Percentiles rank a stretch among this genome's conserved stretches.
Conservation (phyloP, 2,888 invertebrate species). For the Deroplatys truncata region DNA sequence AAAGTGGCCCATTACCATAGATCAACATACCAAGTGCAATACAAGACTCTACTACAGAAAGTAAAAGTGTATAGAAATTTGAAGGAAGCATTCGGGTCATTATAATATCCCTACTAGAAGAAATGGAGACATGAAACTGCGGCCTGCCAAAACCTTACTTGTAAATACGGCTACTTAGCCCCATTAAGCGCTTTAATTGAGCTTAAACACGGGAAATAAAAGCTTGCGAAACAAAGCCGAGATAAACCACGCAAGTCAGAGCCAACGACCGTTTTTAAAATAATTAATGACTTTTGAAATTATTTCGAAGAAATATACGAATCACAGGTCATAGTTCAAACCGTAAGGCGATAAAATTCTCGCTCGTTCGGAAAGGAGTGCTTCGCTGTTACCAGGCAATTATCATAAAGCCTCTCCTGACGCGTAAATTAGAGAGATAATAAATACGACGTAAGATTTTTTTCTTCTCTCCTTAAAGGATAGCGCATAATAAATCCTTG, state of each 20-base stretch:
- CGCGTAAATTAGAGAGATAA: conserved; percentile 13
- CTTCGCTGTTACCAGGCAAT: conserved; percentile 11
- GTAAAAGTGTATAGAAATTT: too few relatives aligned
- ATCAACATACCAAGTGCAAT: too few relatives aligned
- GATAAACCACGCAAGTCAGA: not conserved
- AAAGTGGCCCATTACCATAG: too few relatives aligned
- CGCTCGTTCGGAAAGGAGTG: conserved; percentile 2
- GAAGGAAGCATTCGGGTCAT: too few relatives aligned
- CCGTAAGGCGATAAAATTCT: not conserved
- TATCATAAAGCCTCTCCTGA: conserved; percentile 8
- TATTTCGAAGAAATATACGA: conserved; percentile 10
- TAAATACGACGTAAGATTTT: not conserved
- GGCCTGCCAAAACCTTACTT: not conserved
- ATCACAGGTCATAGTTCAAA: conserved; percentile 4
- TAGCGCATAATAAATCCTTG: not conserved
- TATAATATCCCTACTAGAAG: too few relatives aligned
- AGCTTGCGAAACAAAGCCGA: not conserved
- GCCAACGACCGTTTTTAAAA: not conserved
- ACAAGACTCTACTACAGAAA: too few relatives aligned
- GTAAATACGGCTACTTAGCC: not conserved
- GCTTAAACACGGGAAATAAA: not conserved
- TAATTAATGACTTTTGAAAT: conserved; percentile 11
- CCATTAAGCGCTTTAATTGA: not conserved
- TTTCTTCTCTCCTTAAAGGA: not conserved
- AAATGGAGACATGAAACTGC: not conserved